Conservation (phyloP, 2,113 vertebrate genomes). For the Catagonus wagneri region DNA sequence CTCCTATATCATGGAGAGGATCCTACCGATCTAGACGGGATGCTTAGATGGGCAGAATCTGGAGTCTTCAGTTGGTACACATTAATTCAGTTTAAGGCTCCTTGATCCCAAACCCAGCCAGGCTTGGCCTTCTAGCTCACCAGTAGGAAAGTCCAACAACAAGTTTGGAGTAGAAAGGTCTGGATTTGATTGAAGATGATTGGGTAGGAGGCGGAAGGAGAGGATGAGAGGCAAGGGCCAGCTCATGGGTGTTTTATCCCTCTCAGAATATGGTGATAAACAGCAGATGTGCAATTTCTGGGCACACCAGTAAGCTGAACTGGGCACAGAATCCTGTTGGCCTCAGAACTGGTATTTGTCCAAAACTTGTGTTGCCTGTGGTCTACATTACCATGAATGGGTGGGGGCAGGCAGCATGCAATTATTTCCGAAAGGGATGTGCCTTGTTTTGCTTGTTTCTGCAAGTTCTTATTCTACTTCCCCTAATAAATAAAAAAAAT, state of each 20-base stretch:
- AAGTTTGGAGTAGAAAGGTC: not conserved
- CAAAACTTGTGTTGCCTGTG: not conserved
- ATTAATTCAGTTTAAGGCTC: not conserved
- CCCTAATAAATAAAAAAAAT: not conserved
- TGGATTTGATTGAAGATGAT: constrained; percentile 17
- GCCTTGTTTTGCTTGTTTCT: not conserved
- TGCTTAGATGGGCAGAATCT: not conserved
- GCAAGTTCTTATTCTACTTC: not conserved
- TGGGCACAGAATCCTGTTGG: not conserved
- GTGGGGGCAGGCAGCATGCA: not conserved
- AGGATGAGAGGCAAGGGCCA: not conserved
- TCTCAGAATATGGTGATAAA: not conserved
- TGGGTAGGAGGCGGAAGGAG: not conserved
- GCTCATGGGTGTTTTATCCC: not conserved
- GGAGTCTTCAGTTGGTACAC: not conserved
- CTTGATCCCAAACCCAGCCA: not conserved
- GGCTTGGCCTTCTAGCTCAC: not conserved
- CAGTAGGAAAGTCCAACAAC: not conserved
- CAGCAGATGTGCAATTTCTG: not conserved
- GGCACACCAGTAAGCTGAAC: not conserved
- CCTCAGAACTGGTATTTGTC: not conserved
- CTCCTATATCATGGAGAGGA: not conserved
- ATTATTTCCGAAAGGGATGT: not conserved
- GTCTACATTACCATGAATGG: not conserved
- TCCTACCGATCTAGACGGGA: not conserved